phyloP scores from a whole-genome alignment of 64 coral and sea anemone genomes.

The Cladopsammia gracilis region DNA sequence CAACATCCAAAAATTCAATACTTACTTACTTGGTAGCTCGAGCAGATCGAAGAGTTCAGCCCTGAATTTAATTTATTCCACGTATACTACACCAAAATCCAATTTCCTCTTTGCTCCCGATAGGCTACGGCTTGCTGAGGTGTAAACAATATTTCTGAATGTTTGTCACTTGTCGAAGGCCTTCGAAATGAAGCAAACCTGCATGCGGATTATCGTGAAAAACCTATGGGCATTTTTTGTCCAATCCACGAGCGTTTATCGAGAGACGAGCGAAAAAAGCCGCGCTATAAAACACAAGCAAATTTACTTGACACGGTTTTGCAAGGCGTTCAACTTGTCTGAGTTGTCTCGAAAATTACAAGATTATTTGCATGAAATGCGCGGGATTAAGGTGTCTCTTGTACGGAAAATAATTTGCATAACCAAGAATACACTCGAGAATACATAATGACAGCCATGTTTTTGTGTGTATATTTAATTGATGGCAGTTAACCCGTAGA shows the following conservation, averaged over 20 bases:
- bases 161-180: not conserved
- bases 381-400: slow-evolving; percentile 2
- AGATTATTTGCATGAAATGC: slow-evolving; percentile 22
- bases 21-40: not conserved
- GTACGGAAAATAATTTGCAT: slow-evolving; percentile 8
- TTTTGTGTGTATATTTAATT: slow-evolving; percentile 25
- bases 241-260: not conserved
- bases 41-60: not conserved
- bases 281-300: not conserved
- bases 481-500: not conserved
- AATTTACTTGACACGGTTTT: not conserved
- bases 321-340: not conserved
- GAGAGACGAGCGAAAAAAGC: too few relatives aligned
- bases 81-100: not conserved
- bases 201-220: not conserved
- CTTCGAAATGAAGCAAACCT: not conserved
- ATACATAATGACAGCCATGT: not conserved
- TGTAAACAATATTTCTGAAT: slow-evolving; percentile 1
- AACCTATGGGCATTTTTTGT: not conserved
- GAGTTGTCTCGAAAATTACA: not conserved
- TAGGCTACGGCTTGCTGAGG: not conserved
- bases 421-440: not conserved
- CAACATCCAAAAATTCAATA: not conserved
- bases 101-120: slow-evolving; percentile 22
- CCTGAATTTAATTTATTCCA: not conserved